phyloP scores from a whole-genome alignment of 1,140 invertebrate species.

The Acromyrmex heyeri region DNA sequence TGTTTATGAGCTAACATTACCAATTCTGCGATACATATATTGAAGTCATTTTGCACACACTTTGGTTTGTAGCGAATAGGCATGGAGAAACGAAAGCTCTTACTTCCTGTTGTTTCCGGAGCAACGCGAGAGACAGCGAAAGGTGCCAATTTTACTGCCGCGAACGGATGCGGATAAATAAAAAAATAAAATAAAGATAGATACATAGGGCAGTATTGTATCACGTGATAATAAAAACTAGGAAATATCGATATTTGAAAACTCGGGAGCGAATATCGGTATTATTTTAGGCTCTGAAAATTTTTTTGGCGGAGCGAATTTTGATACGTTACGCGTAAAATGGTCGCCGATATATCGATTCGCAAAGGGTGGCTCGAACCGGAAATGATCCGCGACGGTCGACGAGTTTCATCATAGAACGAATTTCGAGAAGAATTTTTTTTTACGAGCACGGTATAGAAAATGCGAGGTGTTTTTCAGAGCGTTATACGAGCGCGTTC shows the following conservation, averaged over 20 bases:
- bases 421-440: neutral
- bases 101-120: slow-evolving; percentile 3
- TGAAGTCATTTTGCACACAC: too few relatives aligned
- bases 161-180: neutral
- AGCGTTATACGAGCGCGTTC: neutral
- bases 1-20: too few relatives aligned
- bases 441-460: neutral
- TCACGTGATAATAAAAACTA: slow-evolving; percentile 18
- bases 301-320: neutral
- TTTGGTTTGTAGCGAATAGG: too few relatives aligned
- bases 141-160: slow-evolving; percentile 28
- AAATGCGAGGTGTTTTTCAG: neutral
- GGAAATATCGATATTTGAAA: slow-evolving; percentile 2
- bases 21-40: too few relatives aligned
- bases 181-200: neutral
- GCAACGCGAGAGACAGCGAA: neutral
- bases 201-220: neutral
- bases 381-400: neutral
- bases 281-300: neutral
- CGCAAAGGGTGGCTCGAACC: neutral
- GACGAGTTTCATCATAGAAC: neutral
- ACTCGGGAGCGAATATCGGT: neutral
- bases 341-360: slow-evolving; percentile 5
- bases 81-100: slow-evolving; percentile 6
- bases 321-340: neutral